Conservation (phyloP, 2,113 vertebrate genomes). For the Nesoenas mayeri region DNA sequence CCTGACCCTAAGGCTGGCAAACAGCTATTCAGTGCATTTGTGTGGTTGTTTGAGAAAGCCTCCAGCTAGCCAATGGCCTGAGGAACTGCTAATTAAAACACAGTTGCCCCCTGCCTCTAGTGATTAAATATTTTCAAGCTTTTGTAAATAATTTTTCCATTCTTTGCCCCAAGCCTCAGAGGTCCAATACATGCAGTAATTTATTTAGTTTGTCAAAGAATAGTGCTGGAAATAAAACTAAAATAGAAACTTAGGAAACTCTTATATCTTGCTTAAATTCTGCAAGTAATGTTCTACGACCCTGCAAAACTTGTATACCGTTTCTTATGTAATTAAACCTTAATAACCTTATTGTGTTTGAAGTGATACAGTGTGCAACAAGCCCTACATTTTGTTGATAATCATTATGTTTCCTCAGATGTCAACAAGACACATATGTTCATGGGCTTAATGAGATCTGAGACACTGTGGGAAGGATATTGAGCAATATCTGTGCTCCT, state of each 20-base stretch:
- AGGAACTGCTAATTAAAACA: conserved; percentile 97
- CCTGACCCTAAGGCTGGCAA: conserved; percentile 96
- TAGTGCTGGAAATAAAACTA: conserved; percentile 74
- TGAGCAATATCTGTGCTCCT: conserved; percentile 3
- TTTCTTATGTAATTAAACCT: conserved; percentile 73
- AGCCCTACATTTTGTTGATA: conserved; percentile 58
- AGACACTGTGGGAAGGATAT: conserved; percentile 29
- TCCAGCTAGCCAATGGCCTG: conserved; percentile 89
- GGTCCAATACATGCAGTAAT: conserved; percentile 82
- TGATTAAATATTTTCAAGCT: conserved; percentile 99
- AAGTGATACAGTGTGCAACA: conserved; percentile 63
- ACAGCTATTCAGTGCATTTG: conserved; percentile 85
- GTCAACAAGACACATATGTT: conserved; percentile 59
- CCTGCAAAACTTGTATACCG: conserved; percentile 64
- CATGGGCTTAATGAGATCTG: conserved; percentile 55
- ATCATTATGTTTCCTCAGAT: conserved; percentile 66
- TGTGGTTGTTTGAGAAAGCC: conserved; percentile 93
- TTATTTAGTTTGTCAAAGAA: conserved; percentile 83
- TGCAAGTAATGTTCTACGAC: conserved; percentile 73
- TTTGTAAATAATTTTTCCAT: conserved; percentile 97
- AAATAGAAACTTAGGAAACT: conserved; percentile 74
- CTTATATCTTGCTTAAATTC: conserved; percentile 69
- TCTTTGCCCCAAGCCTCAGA: conserved; percentile 89
- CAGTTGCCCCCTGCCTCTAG: conserved; percentile 91
- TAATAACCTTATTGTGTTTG: conserved; percentile 72